Percentiles rank a stretch among this genome's conserved stretches.
These are phyloP conservation scores for Coilia nasus DNA, from an alignment of 2,797 vertebrate genomes.

Conservation along the genomic window DNA sequence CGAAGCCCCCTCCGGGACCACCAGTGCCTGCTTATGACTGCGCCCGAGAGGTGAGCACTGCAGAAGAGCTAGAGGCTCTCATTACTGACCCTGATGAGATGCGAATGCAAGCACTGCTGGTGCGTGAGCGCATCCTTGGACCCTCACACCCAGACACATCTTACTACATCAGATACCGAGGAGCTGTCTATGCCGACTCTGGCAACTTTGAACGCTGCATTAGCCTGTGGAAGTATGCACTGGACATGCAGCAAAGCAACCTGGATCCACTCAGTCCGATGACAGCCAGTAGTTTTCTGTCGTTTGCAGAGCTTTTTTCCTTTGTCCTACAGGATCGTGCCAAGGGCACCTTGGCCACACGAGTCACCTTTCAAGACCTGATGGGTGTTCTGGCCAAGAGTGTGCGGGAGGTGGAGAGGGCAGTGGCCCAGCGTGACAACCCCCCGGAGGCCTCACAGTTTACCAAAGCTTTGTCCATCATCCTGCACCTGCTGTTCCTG, in stretches of 20 bases:
- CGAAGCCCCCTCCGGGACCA: conserved; percentile 83
- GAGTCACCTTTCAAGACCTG: conserved; percentile 89
- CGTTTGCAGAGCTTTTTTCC: conserved; percentile 95
- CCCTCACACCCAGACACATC: conserved; percentile 95
- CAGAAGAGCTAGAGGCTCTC: conserved; percentile 89
- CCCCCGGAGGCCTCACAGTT: conserved; percentile 87
- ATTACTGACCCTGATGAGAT: conserved; percentile 95
- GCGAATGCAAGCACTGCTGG: conserved; percentile 93
- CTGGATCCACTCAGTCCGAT: conserved; percentile 95
- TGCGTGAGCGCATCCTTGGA: conserved; percentile 91
- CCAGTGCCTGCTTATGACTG: conserved; percentile 89
- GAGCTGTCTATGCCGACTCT: conserved; percentile 92
- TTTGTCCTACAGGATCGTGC: conserved; percentile 94
- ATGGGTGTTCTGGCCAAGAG: conserved; percentile 92
- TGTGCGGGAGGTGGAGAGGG: conserved; percentile 91
- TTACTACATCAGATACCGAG: conserved; percentile 94
- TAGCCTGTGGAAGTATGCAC: conserved; percentile 92
- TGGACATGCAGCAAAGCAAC: conserved; percentile 96
- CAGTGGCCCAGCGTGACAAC: conserved; percentile 84
- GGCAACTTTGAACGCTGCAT: conserved; percentile 96
- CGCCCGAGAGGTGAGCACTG: conserved; percentile 82
- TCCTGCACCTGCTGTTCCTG: conserved; percentile 90
- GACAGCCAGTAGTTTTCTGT: conserved; percentile 96
- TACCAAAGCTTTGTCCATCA: conserved; percentile 91
- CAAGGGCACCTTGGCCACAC: conserved; percentile 85